phyloP scores from a whole-genome alignment of 2,888 invertebrate species.

The Hyposoter didymator region DNA sequence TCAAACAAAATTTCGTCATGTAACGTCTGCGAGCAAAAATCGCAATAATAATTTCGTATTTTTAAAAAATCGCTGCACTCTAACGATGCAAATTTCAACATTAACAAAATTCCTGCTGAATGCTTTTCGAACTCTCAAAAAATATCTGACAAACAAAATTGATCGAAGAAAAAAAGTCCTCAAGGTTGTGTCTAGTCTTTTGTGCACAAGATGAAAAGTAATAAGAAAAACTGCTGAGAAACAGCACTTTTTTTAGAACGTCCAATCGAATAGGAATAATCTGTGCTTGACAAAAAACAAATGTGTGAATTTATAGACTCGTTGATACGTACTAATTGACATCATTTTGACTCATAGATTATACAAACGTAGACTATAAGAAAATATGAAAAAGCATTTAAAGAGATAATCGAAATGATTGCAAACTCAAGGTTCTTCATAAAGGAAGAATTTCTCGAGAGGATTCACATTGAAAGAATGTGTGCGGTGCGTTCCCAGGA shows the following conservation, averaged over 20 bases:
- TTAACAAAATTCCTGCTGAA: neutral
- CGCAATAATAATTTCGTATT: neutral
- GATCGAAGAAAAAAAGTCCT: constrained; percentile 2
- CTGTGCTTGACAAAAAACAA: constrained; percentile 7
- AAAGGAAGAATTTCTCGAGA: constrained; percentile 3
- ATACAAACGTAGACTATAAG: neutral
- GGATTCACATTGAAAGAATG: neutral
- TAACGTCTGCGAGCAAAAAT: neutral
- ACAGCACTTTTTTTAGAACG: neutral
- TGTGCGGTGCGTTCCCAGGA: constrained; percentile 22
- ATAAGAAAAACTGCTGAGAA: neutral
- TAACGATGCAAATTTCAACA: neutral
- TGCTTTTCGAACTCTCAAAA: neutral
- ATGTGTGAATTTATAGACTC: constrained; percentile 9
- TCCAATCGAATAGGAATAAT: neutral
- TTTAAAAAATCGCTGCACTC: neutral
- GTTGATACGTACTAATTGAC: constrained; percentile 1
- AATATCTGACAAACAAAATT: constrained; percentile 3
- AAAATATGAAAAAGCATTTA: constrained; percentile 28
- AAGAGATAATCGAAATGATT: constrained; percentile 12
- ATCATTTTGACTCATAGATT: neutral
- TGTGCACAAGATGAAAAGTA: neutral
- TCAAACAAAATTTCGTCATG: neutral
- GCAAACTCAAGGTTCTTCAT: constrained; percentile 27
- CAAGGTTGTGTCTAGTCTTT: constrained; percentile 17